Conservation (phyloP, 2,888 invertebrate genomes). For the Lasioglossum leucozonium region DNA sequence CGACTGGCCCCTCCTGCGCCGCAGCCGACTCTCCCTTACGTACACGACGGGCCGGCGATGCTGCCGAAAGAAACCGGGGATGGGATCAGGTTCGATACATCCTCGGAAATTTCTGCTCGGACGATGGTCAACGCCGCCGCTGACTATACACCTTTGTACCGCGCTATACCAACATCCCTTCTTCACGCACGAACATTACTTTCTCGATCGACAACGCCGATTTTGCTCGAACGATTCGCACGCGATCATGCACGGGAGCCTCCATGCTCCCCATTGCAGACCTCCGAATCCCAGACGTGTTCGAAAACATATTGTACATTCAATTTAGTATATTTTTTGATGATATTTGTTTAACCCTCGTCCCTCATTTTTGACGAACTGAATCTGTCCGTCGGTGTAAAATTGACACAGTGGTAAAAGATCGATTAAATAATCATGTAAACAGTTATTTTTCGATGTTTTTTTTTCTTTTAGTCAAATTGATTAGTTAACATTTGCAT, state of each 20-base stretch:
- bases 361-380: no score
- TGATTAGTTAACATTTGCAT: no score
- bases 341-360: no score
- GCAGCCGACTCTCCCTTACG: conserved; percentile 70
- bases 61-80: conserved; percentile 7
- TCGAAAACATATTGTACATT: not conserved
- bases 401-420: no score
- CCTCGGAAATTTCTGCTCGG: conserved; percentile 10
- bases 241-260: not conserved
- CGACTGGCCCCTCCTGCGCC: conserved; percentile 38
- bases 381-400: no score
- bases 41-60: conserved; percentile 20
- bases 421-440: no score
- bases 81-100: conserved; percentile 11
- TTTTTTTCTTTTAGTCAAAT: no score
- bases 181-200: not conserved
- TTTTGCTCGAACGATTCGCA: not conserved
- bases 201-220: not conserved
- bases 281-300: not conserved
- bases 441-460: no score
- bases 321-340: no score
- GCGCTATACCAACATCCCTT: not conserved
- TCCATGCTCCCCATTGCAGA: not conserved
- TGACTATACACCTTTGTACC: not conserved
- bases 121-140: not conserved